Percentiles rank a stretch among this genome's conserved stretches.
phyloP scores from a whole-genome alignment of 2,797 vertebrate genomes.

The Oreochromis grahami region DNA sequence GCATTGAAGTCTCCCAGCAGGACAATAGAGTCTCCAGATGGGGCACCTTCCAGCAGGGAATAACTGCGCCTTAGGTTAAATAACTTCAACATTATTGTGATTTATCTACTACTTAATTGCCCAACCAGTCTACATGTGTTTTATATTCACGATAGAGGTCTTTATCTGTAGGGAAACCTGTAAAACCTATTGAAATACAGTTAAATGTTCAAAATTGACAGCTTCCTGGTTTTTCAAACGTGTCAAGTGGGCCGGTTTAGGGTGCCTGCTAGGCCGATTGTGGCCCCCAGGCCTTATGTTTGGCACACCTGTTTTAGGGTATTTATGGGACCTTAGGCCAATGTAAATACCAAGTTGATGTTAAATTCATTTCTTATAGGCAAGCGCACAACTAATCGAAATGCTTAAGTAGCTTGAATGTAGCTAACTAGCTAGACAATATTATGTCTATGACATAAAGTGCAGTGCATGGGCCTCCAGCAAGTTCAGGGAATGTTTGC shows the following conservation, averaged over 20 bases:
- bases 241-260: background rate
- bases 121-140: too few species aligned
- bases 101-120: background rate
- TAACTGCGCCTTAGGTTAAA: too few species aligned
- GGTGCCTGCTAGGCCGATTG: background rate
- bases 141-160: background rate
- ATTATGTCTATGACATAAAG: background rate
- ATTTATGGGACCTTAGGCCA: background rate
- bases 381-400: background rate
- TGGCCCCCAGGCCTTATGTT: background rate
- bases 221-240: background rate
- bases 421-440: background rate
- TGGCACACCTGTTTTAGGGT: background rate
- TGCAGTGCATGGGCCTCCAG: background rate
- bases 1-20: too few species aligned
- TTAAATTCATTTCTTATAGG: background rate
- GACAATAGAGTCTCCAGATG: too few species aligned
- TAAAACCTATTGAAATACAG: background rate
- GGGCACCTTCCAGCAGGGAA: too few species aligned
- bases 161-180: background rate
- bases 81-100: background rate
- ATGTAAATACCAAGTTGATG: background rate
- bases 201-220: background rate
- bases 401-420: background rate
- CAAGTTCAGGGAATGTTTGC: background rate